A percentile compares a stretch with the other conserved stretches of the same genome.
Evolutionary conservation across 2,888 invertebrate species (phyloP).

Genomic region (Drosophila maculinotata): DNA sequence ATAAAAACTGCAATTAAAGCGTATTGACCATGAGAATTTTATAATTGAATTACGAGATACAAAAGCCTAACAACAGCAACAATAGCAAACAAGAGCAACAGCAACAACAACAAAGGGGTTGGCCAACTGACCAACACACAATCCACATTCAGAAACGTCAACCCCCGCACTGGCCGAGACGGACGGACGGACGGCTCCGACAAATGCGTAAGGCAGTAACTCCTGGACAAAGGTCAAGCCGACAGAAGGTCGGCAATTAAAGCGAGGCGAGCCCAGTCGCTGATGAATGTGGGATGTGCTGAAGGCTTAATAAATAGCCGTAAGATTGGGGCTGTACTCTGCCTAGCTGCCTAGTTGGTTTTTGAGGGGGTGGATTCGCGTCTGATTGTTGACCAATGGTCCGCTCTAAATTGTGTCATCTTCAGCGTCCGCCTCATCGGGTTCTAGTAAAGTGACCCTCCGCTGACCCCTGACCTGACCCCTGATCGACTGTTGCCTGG

Average conservation of each 20-base stretch:
- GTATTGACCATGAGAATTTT: slow-evolving; percentile 78
- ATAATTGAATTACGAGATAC: slow-evolving; percentile 73
- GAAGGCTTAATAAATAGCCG: slow-evolving; percentile 65
- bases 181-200: too few species aligned
- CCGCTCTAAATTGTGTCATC: slow-evolving; percentile 68
- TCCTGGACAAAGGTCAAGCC: slow-evolving; percentile 52
- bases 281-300: slow-evolving; percentile 42
- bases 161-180: slow-evolving; percentile 5
- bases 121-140: slow-evolving; percentile 42
- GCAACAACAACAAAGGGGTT: slow-evolving; percentile 39
- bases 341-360: too few species aligned
- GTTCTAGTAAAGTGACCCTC: slow-evolving; percentile 33
- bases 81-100: slow-evolving; percentile 4
- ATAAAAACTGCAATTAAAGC: slow-evolving; percentile 77
- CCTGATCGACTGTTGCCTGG: slow-evolving; percentile 20
- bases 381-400: slow-evolving; percentile 50
- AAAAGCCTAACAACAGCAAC: slow-evolving; percentile 23
- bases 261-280: slow-evolving; percentile 29
- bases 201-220: slow-evolving; percentile 29
- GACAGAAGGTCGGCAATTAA: slow-evolving; percentile 72
- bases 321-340: slow-evolving; percentile 8
- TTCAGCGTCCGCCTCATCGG: slow-evolving; percentile 52
- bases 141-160: slow-evolving; percentile 12
- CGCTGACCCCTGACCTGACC: slow-evolving; percentile 24
- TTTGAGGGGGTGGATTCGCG: slow-evolving; percentile 28